Conservation (phyloP, 2,113 vertebrate genomes). For the Pelmatolapia mariae region DNA sequence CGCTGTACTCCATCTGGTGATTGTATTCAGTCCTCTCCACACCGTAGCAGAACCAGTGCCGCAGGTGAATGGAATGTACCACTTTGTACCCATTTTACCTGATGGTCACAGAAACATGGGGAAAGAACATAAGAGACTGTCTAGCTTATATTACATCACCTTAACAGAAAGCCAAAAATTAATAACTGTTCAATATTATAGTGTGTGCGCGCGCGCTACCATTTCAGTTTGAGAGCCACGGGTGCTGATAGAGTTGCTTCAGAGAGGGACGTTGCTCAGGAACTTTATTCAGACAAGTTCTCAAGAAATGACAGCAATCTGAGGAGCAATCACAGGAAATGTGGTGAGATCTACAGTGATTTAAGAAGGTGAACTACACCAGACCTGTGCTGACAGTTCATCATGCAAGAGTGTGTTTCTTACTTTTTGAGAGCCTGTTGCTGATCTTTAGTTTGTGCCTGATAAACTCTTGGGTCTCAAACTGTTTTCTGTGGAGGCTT, state of each 20-base stretch:
- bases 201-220: rapidly evolving
- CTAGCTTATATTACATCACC: background rate
- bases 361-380: background rate
- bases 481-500: background rate
- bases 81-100: background rate
- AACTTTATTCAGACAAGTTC: background rate
- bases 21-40: background rate
- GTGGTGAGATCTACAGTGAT: background rate
- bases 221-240: background rate
- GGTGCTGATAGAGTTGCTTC: background rate
- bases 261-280: background rate
- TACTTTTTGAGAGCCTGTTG: background rate
- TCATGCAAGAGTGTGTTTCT: background rate
- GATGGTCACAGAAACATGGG: background rate
- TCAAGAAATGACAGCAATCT: background rate
- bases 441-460: background rate
- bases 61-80: background rate
- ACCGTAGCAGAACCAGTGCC: background rate
- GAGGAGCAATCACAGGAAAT: background rate
- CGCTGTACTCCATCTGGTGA: background rate
- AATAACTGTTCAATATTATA: background rate
- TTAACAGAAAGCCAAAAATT: background rate
- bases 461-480: background rate
- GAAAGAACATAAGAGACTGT: background rate
- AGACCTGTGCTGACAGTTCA: background rate